Evolutionary conservation across 1,140 invertebrate species (phyloP).

Genomic region (Drosophila leontia): DNA sequence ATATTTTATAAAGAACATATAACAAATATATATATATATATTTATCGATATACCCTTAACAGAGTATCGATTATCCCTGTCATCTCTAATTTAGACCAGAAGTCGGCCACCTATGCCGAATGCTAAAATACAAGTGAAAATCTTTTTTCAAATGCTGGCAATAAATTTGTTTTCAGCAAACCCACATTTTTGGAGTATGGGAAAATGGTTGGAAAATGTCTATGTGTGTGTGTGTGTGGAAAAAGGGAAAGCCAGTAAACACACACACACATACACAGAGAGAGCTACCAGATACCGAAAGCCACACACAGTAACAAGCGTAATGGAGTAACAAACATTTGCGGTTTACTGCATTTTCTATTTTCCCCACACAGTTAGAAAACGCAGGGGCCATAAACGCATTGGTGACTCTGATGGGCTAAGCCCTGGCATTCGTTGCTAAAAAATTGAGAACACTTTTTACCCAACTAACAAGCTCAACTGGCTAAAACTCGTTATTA

Average conservation of each 20-base stretch:
- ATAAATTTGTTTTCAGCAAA: conserved; percentile 34
- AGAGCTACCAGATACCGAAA: conserved; percentile 12
- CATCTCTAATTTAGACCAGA: neutral
- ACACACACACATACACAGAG: conserved; percentile 5
- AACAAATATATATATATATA: neutral
- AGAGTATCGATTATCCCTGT: neutral
- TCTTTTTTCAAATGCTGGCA: conserved; percentile 35
- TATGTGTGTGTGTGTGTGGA: neutral
- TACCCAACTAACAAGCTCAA: conserved; percentile 21
- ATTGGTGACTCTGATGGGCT: conserved; percentile 11
- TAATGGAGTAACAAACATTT: conserved; percentile 82
- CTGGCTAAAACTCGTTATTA: conserved; percentile 8
- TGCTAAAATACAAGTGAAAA: conserved; percentile 37
- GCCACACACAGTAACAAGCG: conserved; percentile 40
- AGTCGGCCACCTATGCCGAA: conserved; percentile 30
- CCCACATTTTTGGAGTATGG: conserved; percentile 11
- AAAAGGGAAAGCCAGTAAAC: conserved; percentile 29
- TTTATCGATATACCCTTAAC: too few relatives aligned
- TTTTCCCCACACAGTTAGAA: conserved; percentile 27
- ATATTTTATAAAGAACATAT: neutral
- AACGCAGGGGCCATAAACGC: conserved; percentile 5
- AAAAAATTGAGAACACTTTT: conserved; percentile 27
- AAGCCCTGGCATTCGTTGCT: conserved; percentile 13
- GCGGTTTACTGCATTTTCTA: conserved; percentile 71
- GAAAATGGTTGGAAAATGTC: conserved; percentile 6